These are phyloP conservation scores for Monopterus albus DNA, from an alignment of 2,113 vertebrate genomes.

Conservation along the genomic window DNA sequence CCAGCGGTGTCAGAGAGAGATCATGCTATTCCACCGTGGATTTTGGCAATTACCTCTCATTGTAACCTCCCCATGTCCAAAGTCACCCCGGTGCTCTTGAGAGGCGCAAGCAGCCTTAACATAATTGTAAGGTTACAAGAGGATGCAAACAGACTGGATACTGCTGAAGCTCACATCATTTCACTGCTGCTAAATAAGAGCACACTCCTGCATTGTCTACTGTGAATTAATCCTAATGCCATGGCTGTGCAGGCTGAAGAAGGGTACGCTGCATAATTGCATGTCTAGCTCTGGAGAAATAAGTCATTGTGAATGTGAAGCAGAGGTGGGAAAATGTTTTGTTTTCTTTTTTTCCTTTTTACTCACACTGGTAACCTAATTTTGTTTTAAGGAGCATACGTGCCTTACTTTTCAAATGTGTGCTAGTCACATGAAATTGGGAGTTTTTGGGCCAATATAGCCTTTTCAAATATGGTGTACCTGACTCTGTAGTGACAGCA, in stretches of 20 bases:
- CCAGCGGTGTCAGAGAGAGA: conserved; percentile 61
- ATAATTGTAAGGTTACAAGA: conserved; percentile 66
- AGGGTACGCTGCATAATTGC: conserved; percentile 70
- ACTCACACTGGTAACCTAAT: not conserved
- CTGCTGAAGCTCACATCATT: conserved; percentile 62
- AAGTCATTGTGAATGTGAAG: conserved; percentile 44
- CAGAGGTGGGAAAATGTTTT: conserved; percentile 1
- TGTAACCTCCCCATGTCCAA: conserved; percentile 69
- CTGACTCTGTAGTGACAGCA: conserved; percentile 39
- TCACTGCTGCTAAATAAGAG: conserved; percentile 57
- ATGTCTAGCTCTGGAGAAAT: conserved; percentile 50
- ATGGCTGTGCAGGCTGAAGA: conserved; percentile 45
- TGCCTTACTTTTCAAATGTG: not conserved
- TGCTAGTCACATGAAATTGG: not conserved
- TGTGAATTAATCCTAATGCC: conserved; percentile 66
- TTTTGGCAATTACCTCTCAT: conserved; percentile 79
- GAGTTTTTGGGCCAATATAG: conserved; percentile 7
- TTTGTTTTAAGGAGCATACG: conserved; percentile 3
- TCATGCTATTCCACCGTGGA: conserved; percentile 72
- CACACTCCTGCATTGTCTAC: conserved; percentile 56
- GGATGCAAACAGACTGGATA: conserved; percentile 64
- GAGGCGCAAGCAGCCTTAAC: conserved; percentile 58
- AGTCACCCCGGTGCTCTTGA: conserved; percentile 62
- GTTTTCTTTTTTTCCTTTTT: conserved; percentile 34
- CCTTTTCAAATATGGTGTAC: conserved; percentile 13